Base-by-base conservation (phyloP, 2,797 vertebrate genomes). In the Sebastes matsubarae region DNA sequence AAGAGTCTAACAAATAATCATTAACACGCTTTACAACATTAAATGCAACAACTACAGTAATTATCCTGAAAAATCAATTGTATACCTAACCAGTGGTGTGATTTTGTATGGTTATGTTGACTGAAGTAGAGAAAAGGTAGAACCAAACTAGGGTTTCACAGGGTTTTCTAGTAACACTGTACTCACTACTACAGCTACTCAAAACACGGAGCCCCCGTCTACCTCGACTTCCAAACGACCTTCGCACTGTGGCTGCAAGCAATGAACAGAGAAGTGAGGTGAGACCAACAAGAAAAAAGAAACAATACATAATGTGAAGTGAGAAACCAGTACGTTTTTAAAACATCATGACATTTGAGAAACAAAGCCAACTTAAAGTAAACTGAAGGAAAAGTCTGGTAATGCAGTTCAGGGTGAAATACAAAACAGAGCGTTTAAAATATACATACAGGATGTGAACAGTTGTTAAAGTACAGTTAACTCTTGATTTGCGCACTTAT, bases 211-310 rank as follows among this genome's bases (percentile, higher is more conserved):
- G 95, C 91, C 95, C 94, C 84, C 94, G 96, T 98, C 97, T 99
- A 98, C 98, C 98, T 99, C 97, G 97, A 96, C 95, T 97, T 94
- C 96, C 97, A 95, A 97, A 95, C 95, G 97, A 97, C 96, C 96
- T 97, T 97, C 97, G 95, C 87, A 97, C 95, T 91, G 96, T 95
- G 89, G 96, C 98, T 99, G 97, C 80, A 89, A 96, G 97, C 94
- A 97, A 97, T 96, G 96, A 96, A 98, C 96, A 98, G 94, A 98
- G 94, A 97, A 90, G 94, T 93, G 94, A 94, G 77, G 94, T 95
- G 93, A 96, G 92, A 94, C 72, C 83, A 93, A 95, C 90, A 95
- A 77, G 79, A 84, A 82, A 90, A 59, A 57, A 92, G 38, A 90
- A 89, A 90, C 83, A 76, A 85, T 77, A 27, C 88, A 92, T 68